Conservation (phyloP, 2,113 vertebrate genomes). For the Phalacrocorax pelagicus region DNA sequence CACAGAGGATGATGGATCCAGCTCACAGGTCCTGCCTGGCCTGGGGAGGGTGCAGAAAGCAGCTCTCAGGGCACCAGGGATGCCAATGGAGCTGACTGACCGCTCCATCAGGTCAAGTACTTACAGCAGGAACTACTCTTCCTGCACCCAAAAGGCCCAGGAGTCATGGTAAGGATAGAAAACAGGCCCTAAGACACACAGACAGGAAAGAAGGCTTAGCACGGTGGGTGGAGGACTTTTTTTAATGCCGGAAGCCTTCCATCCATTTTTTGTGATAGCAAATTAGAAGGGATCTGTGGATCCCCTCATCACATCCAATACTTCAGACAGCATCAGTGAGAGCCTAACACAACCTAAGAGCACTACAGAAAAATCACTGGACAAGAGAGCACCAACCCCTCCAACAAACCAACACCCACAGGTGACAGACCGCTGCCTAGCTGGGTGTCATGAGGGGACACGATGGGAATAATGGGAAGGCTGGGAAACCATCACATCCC, state of each 20-base stretch:
- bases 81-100: background rate
- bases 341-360: background rate
- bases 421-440: background rate
- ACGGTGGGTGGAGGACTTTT: background rate
- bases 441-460: background rate
- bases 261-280: background rate
- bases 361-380: background rate
- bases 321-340: background rate
- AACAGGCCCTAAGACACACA: background rate
- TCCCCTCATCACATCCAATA: background rate
- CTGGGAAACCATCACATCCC: background rate
- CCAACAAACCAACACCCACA: background rate
- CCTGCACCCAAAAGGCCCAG: background rate
- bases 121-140: background rate
- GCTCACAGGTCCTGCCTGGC: background rate
- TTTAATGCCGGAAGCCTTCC: background rate
- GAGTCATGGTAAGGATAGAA: background rate
- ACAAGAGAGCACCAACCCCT: background rate
- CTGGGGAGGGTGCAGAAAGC: background rate
- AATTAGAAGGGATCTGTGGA: background rate
- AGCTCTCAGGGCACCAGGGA: background rate
- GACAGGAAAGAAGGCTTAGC: background rate
- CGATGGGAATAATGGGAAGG: background rate
- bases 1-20: background rate
- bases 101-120: background rate